A percentile compares a stretch with the other conserved stretches of the same genome.
Conservation (phyloP, 2,797 vertebrate species). For the Lepilemur septentrionalis region DNA sequence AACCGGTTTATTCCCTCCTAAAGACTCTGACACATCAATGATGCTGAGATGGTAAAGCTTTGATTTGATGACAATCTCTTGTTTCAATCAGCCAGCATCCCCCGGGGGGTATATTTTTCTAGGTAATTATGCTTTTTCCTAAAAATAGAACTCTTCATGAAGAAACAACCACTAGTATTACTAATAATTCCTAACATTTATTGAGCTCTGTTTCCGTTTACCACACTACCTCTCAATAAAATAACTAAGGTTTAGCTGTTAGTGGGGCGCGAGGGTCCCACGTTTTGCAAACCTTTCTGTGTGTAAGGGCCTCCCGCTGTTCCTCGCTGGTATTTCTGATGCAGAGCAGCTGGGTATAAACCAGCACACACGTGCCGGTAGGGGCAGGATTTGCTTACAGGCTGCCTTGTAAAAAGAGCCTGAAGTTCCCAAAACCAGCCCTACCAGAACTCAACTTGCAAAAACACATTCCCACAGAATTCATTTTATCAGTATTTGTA, state of each 20-base stretch:
- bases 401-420: background rate
- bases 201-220: background rate
- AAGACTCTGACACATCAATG: background rate
- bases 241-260: background rate
- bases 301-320: background rate
- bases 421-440: background rate
- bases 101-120: background rate
- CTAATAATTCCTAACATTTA: background rate
- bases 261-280: too few species aligned
- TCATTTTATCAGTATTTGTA: background rate
- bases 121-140: constrained; percentile 41
- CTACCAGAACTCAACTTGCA: background rate
- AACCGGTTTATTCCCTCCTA: background rate
- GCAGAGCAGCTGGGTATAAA: background rate
- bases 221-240: background rate
- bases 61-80: background rate
- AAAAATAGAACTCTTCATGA: constrained; percentile 50
- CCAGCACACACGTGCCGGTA: background rate
- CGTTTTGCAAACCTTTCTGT: background rate
- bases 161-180: constrained; percentile 16
- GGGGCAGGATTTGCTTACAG: background rate
- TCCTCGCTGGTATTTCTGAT: background rate
- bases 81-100: constrained; percentile 10
- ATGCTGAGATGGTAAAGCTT: background rate
- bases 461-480: background rate